Evolutionary conservation across 2,797 vertebrate species (phyloP).

Genomic region (Rhynchotus rufescens): DNA sequence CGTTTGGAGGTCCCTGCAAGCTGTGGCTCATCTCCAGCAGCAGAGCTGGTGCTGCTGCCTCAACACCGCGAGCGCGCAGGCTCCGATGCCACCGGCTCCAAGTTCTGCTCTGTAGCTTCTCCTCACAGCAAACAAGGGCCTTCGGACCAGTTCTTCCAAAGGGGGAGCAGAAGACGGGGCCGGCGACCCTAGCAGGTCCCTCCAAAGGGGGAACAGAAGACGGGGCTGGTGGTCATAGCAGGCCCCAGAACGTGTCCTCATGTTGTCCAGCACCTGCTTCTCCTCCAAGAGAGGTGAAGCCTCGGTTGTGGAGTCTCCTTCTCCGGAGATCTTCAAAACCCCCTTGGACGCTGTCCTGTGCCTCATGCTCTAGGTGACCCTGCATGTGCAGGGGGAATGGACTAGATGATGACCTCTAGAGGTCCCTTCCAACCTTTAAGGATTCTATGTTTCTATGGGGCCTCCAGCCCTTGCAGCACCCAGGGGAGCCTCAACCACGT

Average conservation of each 20-base stretch:
- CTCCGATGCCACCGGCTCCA: background rate
- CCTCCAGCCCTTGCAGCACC: background rate
- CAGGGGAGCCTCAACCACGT: background rate
- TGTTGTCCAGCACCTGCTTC: background rate
- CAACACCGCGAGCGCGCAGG: too few species aligned
- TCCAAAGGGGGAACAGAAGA: background rate
- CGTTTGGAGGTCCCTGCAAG: rapidly evolving
- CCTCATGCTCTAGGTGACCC: too few species aligned
- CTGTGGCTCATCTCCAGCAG: background rate
- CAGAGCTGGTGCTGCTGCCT: background rate
- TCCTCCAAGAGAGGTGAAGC: too few species aligned
- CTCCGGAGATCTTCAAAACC: too few species aligned
- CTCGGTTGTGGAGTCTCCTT: too few species aligned
- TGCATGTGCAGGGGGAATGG: too few species aligned
- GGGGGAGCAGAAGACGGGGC: background rate
- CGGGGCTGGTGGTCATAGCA: background rate
- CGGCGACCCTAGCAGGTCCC: background rate
- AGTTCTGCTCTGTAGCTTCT: background rate
- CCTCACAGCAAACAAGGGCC: background rate
- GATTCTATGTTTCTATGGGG: background rate
- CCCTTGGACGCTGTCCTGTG: too few species aligned
- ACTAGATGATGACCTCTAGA: too few species aligned
- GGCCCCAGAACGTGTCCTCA: background rate
- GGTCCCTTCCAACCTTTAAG: too few species aligned
- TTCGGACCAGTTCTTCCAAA: background rate